Evolutionary conservation across 2,113 vertebrate genomes (phyloP).

Genomic region (Pandion haliaetus): DNA sequence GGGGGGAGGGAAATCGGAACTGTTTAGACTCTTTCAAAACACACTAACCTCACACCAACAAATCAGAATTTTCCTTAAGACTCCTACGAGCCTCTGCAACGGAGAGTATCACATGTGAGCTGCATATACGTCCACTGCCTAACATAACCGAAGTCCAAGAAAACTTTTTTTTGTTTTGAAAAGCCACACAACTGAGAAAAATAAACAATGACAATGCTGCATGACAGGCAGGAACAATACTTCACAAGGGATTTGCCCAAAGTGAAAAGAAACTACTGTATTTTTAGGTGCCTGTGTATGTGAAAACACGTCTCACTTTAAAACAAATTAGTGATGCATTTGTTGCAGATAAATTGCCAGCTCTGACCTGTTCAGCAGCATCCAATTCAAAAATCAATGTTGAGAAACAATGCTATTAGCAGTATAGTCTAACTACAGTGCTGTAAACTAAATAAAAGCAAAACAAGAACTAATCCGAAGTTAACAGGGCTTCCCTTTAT

Average conservation of each 20-base stretch:
- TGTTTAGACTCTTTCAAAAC: background rate
- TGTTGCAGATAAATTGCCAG: background rate
- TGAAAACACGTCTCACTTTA: background rate
- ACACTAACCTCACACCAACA: background rate
- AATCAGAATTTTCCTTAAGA: background rate
- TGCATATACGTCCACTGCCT: background rate
- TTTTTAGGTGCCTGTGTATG: background rate
- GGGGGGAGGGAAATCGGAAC: rapidly evolving
- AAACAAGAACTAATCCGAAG: background rate
- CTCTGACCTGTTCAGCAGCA: background rate
- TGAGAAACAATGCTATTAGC: background rate
- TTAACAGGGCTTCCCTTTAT: background rate
- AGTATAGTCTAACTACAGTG: background rate
- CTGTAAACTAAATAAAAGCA: background rate
- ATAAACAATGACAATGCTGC: background rate
- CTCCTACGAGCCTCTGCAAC: background rate
- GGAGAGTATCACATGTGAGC: rapidly evolving
- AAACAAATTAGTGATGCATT: background rate
- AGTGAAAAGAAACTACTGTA: background rate
- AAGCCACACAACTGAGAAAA: background rate
- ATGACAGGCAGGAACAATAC: background rate
- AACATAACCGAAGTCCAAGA: background rate
- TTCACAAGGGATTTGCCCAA: background rate
- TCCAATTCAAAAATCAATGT: background rate
- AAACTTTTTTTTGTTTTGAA: background rate